A percentile compares a stretch with the other conserved stretches of the same genome.
These are phyloP conservation scores for Crotalus helleri DNA, from an alignment of 2,113 vertebrate species.

Conservation along the genomic window DNA sequence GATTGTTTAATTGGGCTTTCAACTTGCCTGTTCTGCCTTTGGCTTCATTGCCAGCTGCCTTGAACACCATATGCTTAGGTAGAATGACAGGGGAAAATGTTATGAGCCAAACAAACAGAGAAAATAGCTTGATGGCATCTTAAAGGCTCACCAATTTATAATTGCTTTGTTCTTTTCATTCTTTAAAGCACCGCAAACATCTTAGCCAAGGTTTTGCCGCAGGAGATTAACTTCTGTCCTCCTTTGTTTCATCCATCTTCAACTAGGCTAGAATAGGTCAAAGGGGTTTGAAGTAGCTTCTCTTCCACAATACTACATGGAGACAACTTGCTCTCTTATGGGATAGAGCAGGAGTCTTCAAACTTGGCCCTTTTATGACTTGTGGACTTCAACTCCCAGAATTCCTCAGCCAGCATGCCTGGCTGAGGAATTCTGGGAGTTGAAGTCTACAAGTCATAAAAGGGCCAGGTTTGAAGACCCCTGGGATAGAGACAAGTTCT, in stretches of 20 bases:
- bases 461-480: no score
- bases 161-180: not conserved
- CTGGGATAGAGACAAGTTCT: not conserved
- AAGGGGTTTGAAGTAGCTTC: not conserved
- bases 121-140: not conserved
- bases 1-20: not conserved
- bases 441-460: no score
- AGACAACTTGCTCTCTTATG: not conserved
- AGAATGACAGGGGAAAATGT: not conserved
- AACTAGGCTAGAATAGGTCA: not conserved
- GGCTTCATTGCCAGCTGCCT: not conserved
- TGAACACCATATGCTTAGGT: not conserved
- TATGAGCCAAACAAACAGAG: not conserved
- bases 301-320: not conserved
- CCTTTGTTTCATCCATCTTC: not conserved
- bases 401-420: no score
- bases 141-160: not conserved
- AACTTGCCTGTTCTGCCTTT: not conserved
- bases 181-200: not conserved
- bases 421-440: no score
- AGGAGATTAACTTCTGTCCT: not conserved
- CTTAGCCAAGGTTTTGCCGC: not conserved
- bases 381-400: no score
- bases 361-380: no score
- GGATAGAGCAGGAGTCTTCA: not conserved